Base-by-base conservation (phyloP, 2,113 vertebrate genomes). In the Heteronetta atricapilla region DNA sequence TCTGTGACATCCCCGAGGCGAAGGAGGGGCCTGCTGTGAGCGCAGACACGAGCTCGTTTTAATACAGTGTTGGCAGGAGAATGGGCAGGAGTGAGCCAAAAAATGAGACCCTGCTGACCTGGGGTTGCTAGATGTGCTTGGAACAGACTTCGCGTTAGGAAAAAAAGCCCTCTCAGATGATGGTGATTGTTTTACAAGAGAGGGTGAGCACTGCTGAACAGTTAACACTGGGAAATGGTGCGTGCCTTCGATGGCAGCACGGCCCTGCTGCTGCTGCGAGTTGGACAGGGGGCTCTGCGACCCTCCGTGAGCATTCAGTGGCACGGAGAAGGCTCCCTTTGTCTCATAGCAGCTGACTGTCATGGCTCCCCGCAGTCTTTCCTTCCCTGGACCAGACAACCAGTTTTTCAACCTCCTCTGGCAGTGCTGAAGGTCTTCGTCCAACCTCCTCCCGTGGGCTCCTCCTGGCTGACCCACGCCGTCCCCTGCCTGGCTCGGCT, bases 181-280 rank as follows among this genome's bases (percentile, higher is more conserved):
- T 18, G 34, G 11, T 46, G 1, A 10, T 59, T 23, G 10, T 64
- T 91, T 86, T 84, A 31, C 40, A n/a, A 19, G 5, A 38, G 15
- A 8, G 52, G 18, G 5, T 60, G 52, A 85, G 40, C 2, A 0
- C 84, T n/a, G 85, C 29, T 0, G 2, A 73, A 2, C 1, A 0
- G 3, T 20, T 33, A 31, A 62, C 4, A 3, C 23, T 56, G 70
- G 68, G 20, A 17, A 58, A 60, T 1, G 8, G 8, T 58, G 62
- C 38, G 8, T 0, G 0, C n/a, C 38, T 13, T 16, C 0, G 3
- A 16, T 56, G 22, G 70, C 7, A 3, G 64, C 72, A 21, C 0
- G 0, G 60, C 70, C 25, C 26, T 0, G 1, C 68, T 5, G 6
- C 85, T 50, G 6, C 52, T 72, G 74, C 0, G 0, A 29, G 20